Percentiles rank a stretch among this genome's conserved stretches.
Evolutionary conservation across 2,888 invertebrate genomes (phyloP).

Genomic region (Cantharis rustica): DNA sequence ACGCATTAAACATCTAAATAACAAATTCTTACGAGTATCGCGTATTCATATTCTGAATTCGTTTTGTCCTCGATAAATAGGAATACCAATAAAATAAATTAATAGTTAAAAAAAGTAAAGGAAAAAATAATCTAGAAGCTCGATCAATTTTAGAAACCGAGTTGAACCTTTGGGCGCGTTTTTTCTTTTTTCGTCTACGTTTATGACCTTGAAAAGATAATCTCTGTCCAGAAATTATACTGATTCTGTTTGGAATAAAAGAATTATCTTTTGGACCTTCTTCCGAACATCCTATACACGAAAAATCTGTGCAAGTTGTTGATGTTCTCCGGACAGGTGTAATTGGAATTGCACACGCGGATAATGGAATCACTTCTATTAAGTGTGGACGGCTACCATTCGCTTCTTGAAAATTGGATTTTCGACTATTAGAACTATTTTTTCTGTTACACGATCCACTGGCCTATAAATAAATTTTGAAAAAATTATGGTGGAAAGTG

Average conservation of each 20-base stretch:
- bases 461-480: slow-evolving; percentile 18
- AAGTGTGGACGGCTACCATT: slow-evolving; percentile 42
- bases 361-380: slow-evolving; percentile 68
- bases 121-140: slow-evolving; percentile 76
- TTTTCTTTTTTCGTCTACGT: slow-evolving; percentile 49
- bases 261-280: slow-evolving; percentile 30
- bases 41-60: slow-evolving; percentile 54
- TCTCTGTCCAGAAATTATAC: slow-evolving; percentile 40
- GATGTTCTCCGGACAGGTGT: slow-evolving; percentile 48
- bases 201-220: slow-evolving; percentile 39
- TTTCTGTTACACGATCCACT: slow-evolving; percentile 6
- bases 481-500: neutral
- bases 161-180: slow-evolving; percentile 69
- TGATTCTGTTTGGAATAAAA: slow-evolving; percentile 32
- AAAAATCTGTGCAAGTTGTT: slow-evolving; percentile 52
- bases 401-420: slow-evolving; percentile 29
- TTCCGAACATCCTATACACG: slow-evolving; percentile 45
- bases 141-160: slow-evolving; percentile 82
- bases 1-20: neutral
- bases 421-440: slow-evolving; percentile 19
- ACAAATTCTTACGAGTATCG: slow-evolving; percentile 15
- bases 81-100: slow-evolving; percentile 82
- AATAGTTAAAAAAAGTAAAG: slow-evolving; percentile 73
- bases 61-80: slow-evolving; percentile 68
- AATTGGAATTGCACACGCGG: slow-evolving; percentile 62